These are phyloP conservation scores for Tamandua tetradactyla DNA, from an alignment of 2,797 vertebrate genomes.

Conservation along the genomic window DNA sequence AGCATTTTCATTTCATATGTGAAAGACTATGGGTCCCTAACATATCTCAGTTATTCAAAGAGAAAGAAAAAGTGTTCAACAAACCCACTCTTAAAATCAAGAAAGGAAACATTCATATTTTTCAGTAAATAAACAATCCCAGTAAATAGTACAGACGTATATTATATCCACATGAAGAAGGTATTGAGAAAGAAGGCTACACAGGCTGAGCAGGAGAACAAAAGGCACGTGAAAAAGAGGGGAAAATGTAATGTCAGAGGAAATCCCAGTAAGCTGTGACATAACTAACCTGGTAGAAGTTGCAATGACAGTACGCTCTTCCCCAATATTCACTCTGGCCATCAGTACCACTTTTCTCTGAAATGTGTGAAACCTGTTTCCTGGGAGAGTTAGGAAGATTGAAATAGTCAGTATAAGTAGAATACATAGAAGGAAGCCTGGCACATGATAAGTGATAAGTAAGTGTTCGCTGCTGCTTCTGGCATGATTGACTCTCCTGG, in stretches of 20 bases:
- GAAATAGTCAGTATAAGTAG: neutral
- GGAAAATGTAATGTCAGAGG: no score
- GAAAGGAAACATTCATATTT: neutral
- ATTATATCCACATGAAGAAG: neutral
- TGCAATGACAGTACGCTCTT: neutral
- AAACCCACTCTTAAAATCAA: neutral
- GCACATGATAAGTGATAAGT: neutral
- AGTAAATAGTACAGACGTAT: neutral
- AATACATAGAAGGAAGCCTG: neutral
- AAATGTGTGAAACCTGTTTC: constrained; percentile 7
- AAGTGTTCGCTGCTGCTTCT: neutral
- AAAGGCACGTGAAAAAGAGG: neutral
- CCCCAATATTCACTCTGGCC: neutral
- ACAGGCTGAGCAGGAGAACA: neutral
- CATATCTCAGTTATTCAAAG: neutral
- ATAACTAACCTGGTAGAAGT: neutral
- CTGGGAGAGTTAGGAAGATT: neutral
- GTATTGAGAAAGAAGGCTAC: neutral
- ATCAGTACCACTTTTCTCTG: neutral
- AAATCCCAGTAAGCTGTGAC: neutral
- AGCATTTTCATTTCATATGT: neutral
- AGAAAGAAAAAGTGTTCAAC: neutral
- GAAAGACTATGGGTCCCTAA: no score
- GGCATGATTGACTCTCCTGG: neutral
- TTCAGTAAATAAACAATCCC: neutral